These are phyloP conservation scores for Quadroppia sp. DNA, from an alignment of 2,888 invertebrate species.

Conservation along the genomic window DNA sequence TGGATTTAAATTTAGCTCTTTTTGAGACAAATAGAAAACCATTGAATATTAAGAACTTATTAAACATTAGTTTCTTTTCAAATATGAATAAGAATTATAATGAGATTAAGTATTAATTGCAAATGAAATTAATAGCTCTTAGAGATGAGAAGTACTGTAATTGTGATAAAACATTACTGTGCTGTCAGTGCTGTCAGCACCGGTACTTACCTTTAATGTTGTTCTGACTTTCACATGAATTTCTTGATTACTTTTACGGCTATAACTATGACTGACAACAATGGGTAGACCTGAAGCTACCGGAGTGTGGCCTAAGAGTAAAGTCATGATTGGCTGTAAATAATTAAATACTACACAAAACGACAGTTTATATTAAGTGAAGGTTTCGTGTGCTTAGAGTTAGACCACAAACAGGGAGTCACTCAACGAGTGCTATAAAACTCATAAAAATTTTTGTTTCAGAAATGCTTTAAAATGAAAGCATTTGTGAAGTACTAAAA, in stretches of 20 bases:
- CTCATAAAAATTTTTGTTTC: background rate
- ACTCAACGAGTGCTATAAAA: background rate
- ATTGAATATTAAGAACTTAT: too few relatives aligned
- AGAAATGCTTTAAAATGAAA: background rate
- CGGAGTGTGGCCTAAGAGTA: background rate
- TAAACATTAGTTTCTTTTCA: too few relatives aligned
- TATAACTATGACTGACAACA: background rate
- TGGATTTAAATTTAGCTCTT: too few relatives aligned
- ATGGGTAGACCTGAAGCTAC: background rate
- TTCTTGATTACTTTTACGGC: background rate
- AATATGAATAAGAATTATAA: too few relatives aligned
- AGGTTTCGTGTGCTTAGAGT: background rate
- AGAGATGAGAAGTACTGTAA: too few relatives aligned
- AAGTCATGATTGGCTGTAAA: background rate
- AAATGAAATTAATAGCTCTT: too few relatives aligned
- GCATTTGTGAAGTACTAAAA: background rate
- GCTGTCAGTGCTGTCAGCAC: background rate
- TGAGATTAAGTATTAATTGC: too few relatives aligned
- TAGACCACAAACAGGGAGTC: background rate
- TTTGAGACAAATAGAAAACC: too few relatives aligned
- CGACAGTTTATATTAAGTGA: background rate
- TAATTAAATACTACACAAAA: background rate
- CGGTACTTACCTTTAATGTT: slow-evolving; percentile 17
- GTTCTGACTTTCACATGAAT: background rate
- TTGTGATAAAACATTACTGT: too few relatives aligned